phyloP scores from a whole-genome alignment of 2,113 vertebrate species.

The Crotalus tigris region DNA sequence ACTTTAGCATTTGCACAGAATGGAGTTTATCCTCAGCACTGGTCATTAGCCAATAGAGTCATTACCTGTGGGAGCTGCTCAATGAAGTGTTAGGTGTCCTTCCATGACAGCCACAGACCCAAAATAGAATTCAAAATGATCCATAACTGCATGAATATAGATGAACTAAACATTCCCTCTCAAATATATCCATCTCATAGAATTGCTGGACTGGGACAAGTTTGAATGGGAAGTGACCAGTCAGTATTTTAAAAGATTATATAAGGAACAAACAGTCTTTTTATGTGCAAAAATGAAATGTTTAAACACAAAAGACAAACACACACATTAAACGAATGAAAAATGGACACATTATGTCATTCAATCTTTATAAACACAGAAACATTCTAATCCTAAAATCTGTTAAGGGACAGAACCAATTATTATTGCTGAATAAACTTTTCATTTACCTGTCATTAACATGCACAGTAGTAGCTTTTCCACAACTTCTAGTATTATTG shows the following conservation, averaged over 20 bases:
- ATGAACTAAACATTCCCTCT: background rate
- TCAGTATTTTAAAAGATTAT: background rate
- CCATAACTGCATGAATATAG: background rate
- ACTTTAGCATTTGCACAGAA: background rate
- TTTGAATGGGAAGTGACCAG: background rate
- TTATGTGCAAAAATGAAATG: background rate
- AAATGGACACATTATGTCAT: background rate
- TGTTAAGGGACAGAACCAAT: background rate
- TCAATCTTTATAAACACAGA: background rate
- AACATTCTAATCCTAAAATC: background rate
- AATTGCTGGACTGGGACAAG: background rate
- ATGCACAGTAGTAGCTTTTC: background rate
- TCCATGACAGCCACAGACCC: background rate
- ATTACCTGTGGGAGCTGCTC: background rate
- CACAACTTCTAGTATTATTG: background rate
- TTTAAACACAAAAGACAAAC: background rate
- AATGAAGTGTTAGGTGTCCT: background rate
- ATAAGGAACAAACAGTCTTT: background rate
- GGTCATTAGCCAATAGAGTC: background rate
- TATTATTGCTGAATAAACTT: background rate
- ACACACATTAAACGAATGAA: background rate
- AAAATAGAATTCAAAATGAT: background rate
- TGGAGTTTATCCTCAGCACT: background rate
- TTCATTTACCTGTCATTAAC: background rate
- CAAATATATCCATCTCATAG: background rate